Evolutionary conservation across 2,113 vertebrate genomes (phyloP).

Genomic region (Pluvianellus socialis): DNA sequence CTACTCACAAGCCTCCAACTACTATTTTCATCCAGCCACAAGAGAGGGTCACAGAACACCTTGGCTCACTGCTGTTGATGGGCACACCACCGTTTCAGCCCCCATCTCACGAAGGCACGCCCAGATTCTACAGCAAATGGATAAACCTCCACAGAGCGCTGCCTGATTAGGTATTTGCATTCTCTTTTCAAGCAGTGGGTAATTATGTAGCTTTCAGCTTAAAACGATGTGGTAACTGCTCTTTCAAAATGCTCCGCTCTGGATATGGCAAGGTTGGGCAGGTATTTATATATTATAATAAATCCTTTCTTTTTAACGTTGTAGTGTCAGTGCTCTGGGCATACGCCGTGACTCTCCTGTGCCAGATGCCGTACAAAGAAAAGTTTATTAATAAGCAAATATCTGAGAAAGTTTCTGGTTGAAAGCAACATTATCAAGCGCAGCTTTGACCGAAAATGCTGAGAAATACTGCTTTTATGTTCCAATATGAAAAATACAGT

Average conservation of each 20-base stretch:
- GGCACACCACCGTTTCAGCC: background rate
- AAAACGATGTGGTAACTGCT: background rate
- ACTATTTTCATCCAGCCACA: background rate
- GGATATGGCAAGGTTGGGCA: background rate
- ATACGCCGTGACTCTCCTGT: background rate
- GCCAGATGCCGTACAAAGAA: background rate
- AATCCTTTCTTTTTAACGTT: background rate
- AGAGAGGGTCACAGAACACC: background rate
- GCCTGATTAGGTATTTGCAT: background rate
- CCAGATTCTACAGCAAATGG: background rate
- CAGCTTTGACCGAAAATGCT: background rate
- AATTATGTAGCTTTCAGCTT: background rate
- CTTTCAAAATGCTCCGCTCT: background rate
- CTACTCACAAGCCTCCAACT: too few relatives aligned
- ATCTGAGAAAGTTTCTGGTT: background rate
- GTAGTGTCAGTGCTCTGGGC: background rate
- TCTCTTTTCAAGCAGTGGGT: background rate
- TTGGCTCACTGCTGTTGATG: background rate
- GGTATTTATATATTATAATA: background rate
- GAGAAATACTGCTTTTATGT: background rate
- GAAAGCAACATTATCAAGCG: background rate
- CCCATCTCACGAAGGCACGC: background rate
- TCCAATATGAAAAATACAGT: background rate
- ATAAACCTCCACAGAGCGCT: background rate
- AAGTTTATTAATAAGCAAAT: background rate